A percentile compares a stretch with the other conserved stretches of the same genome.
These are phyloP conservation scores for Pyrocephalus nanus DNA, from an alignment of 2,797 vertebrate species.

Conservation along the genomic window DNA sequence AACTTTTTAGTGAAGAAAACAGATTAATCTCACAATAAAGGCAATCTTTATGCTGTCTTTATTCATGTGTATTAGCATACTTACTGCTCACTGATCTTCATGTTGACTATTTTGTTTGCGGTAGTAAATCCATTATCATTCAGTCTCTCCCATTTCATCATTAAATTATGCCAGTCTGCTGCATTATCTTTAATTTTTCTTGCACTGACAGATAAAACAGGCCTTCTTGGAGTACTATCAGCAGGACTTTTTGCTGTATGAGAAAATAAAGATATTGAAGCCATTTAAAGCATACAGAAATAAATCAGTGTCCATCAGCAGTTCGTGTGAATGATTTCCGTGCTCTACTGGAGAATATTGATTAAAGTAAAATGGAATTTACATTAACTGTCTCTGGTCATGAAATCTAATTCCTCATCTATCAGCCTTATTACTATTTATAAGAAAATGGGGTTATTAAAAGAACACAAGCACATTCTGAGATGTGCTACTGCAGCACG, in stretches of 20 bases:
- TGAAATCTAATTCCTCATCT: background rate
- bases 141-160: constrained; percentile 87
- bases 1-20: background rate
- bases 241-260: constrained; percentile 38
- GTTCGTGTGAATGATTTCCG: background rate
- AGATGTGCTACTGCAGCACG: fast-evolving
- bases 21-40: background rate
- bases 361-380: background rate
- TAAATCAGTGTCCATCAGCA: background rate
- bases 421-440: background rate
- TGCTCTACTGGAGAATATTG: background rate
- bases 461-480: background rate
- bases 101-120: constrained; percentile 83
- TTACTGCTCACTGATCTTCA: constrained; percentile 79
- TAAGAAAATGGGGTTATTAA: background rate
- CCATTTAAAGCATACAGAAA: background rate
- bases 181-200: constrained; percentile 92
- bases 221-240: constrained; percentile 74
- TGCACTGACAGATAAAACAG: constrained; percentile 83
- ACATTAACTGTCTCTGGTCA: background rate
- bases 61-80: background rate
- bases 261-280: background rate
- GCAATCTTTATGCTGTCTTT: background rate
- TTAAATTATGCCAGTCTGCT: constrained; percentile 94
- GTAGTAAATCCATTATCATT: constrained; percentile 80